A percentile compares a stretch with the other conserved stretches of the same genome.
These are phyloP conservation scores for Campoletis raptor DNA, from an alignment of 2,888 invertebrate genomes.

Conservation along the genomic window DNA sequence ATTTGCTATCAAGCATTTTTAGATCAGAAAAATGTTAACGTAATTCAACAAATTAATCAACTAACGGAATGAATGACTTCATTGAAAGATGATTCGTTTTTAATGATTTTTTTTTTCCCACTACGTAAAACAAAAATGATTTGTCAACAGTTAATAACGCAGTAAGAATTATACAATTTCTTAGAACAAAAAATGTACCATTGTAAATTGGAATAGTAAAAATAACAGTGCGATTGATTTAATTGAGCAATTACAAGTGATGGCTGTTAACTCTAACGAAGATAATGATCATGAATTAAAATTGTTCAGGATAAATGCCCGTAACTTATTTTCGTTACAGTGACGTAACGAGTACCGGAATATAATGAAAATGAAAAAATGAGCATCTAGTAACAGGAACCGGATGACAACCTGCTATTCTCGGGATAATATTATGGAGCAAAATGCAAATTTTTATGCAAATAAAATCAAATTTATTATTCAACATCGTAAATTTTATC, in stretches of 20 bases:
- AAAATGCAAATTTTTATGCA: neutral
- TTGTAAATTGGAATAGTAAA: neutral
- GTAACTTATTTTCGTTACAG: neutral
- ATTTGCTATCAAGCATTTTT: neutral
- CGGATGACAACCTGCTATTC: neutral
- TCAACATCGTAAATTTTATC: neutral
- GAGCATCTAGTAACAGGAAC: neutral
- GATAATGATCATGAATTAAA: neutral
- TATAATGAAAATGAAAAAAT: neutral
- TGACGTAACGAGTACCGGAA: neutral
- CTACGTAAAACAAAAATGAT: neutral
- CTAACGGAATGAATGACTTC: neutral
- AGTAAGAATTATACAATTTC: neutral
- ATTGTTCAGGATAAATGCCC: neutral
- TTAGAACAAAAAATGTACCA: neutral
- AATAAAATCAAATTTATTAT: neutral
- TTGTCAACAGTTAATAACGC: neutral
- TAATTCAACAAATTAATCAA: neutral
- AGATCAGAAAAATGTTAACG: neutral
- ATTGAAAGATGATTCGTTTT: neutral
- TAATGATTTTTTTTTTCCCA: neutral
- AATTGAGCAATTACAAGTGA: neutral
- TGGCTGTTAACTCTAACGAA: neutral
- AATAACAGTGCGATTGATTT: neutral
- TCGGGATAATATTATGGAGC: neutral